Base-by-base conservation (phyloP, 2,113 vertebrate genomes). In the Seriola dumerili region DNA sequence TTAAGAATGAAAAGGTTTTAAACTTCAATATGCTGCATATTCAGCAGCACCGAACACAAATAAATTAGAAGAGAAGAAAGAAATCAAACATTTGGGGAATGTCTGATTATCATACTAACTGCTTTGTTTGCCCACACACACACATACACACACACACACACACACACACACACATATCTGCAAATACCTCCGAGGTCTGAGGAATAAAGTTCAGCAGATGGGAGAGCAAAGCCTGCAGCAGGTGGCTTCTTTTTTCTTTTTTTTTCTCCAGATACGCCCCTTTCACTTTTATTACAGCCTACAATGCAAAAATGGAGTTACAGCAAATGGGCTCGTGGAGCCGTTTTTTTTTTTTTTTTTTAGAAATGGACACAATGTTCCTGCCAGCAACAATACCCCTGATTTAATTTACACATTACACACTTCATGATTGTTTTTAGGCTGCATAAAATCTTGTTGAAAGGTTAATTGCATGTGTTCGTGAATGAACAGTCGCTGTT, bases 81-180 rank as follows among this genome's bases (percentile, higher is more conserved):
- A 67, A 88, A 89, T 81, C 82, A 80, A 93, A 88, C 91, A 89
- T 88, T 85, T 87, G 88, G 82, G 82, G 88, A 87, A 63, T 83
- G 44, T 72, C 58, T 46, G 78, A 86, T 91, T 88, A 84, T 86
- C 46, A 80, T 88, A 84, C 61, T 46, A 79, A 83, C 72, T 67
- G 76, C 76, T 87, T 80, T 80, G 87, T 86, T 89, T 90, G 61
- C 81, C 55, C 64, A 75, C 57, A 36, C 78, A 78, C 76, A 67
- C 29, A 57, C 75, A 66, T 72, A 67, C 29, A n/a, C n/a, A n/a
- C n/a, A n/a, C n/a, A n/a, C n/a, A n/a, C n/a, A 50, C 75, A 66
- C 81, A 55, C 63, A 72, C 57, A 36, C 78, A 78, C 76, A 67
- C 32, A 57, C 72, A 67, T 38, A 58, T 75, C 58, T 69, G 59